Percentiles rank a stretch among this genome's conserved stretches.
Conservation (phyloP, 1,140 invertebrate species). For the Zaprionus ghesquierei region DNA sequence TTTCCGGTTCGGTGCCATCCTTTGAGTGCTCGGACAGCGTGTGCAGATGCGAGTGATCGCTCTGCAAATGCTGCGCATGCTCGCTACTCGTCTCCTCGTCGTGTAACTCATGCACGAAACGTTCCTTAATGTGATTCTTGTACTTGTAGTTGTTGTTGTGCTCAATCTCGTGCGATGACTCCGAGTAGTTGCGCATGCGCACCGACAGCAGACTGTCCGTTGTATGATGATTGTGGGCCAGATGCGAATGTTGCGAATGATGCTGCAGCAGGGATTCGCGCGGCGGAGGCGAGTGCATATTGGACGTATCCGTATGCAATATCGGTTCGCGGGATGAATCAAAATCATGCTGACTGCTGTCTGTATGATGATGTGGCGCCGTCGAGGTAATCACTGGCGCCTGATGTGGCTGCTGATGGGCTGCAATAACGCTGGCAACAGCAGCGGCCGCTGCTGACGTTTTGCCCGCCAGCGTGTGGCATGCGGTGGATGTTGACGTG, state of each 20-base stretch:
- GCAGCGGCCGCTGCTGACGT: constrained; percentile 36
- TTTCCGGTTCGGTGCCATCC: constrained; percentile 77
- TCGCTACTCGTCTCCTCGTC: constrained; percentile 80
- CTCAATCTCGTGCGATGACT: constrained; percentile 83
- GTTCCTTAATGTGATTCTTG: constrained; percentile 96
- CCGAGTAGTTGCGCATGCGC: constrained; percentile 80
- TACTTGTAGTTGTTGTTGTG: constrained; percentile 92
- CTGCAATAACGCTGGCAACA: constrained; percentile 20
- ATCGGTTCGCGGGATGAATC: constrained; percentile 77
- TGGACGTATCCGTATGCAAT: constrained; percentile 76
- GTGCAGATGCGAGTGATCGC: constrained; percentile 73
- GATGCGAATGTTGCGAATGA: constrained; percentile 57
- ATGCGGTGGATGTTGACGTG: constrained; percentile 30
- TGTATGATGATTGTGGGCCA: constrained; percentile 65
- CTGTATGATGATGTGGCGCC: constrained; percentile 73
- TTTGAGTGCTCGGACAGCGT: constrained; percentile 78
- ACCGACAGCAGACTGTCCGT: constrained; percentile 60
- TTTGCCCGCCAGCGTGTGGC: constrained; percentile 47
- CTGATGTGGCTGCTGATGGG: constrained; percentile 73
- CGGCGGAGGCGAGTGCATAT: constrained; percentile 80
- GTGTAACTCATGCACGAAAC: constrained; percentile 85
- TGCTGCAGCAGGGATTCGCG: constrained; percentile 64
- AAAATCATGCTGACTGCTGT: constrained; percentile 80
- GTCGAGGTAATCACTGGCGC: constrained; percentile 76
- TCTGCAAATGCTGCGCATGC: constrained; percentile 68